Evolutionary conservation across 2,113 vertebrate genomes (phyloP).

Genomic region (Microtus richardsoni): DNA sequence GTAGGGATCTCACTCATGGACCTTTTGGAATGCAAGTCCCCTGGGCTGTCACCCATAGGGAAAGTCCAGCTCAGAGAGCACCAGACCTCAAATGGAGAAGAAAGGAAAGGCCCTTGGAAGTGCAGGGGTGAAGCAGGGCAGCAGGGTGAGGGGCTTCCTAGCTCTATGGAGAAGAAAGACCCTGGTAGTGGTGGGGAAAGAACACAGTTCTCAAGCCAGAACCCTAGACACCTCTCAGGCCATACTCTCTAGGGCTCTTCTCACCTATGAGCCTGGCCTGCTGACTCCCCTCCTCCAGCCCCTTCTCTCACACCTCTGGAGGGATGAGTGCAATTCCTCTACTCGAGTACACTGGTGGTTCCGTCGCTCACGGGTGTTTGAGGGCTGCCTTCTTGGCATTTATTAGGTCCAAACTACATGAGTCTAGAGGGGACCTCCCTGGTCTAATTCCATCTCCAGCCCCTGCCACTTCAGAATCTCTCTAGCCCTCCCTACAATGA

Average conservation of each 20-base stretch:
- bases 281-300: not conserved
- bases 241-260: not conserved
- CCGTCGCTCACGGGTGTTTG: not conserved
- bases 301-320: accelerated
- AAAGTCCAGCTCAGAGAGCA: not conserved
- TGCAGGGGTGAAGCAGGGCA: not conserved
- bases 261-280: not conserved
- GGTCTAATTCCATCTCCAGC: not conserved
- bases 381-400: not conserved
- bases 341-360: not conserved
- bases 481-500: not conserved
- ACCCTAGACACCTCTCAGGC: accelerated
- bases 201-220: too few relatives aligned
- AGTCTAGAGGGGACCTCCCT: not conserved
- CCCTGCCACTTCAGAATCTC: not conserved
- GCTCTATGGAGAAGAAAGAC: not conserved
- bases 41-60: not conserved
- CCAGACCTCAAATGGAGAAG: accelerated
- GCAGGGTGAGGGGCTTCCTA: not conserved
- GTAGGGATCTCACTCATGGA: accelerated
- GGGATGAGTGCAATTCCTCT: not conserved
- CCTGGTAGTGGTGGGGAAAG: not conserved
- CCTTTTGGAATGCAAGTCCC: not conserved
- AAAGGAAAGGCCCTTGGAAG: not conserved
- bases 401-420: accelerated